Percentiles rank a stretch among this genome's conserved stretches.
phyloP scores from a whole-genome alignment of 2,888 invertebrate genomes.

The Torymus auratus region DNA sequence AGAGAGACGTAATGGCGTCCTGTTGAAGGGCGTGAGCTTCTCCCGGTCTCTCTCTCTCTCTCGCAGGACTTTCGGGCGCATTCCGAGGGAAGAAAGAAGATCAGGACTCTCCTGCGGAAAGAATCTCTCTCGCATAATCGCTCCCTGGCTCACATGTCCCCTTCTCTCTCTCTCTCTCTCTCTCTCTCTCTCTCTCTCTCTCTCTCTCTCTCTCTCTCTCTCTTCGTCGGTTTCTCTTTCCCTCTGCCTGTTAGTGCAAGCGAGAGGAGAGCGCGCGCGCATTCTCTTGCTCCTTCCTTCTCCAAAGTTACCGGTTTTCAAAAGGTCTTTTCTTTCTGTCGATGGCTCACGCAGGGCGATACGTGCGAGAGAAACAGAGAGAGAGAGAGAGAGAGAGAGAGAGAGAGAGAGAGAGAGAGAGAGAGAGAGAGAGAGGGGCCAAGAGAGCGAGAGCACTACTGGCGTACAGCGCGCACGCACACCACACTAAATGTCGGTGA shows the following conservation, averaged over 20 bases:
- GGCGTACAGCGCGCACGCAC: no score
- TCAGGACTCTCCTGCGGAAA: slow-evolving; percentile 59
- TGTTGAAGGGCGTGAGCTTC: slow-evolving; percentile 57
- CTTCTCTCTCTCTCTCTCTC: background rate
- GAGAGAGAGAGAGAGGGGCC: background rate
- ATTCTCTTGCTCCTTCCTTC: slow-evolving; percentile 47
- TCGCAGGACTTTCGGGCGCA: slow-evolving; percentile 56
- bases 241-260: no score
- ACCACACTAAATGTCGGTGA: no score
- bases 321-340: slow-evolving; percentile 55
- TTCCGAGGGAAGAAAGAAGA: slow-evolving; percentile 59
- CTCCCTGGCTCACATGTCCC: slow-evolving; percentile 11
- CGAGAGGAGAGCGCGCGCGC: slow-evolving; percentile 21
- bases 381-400: background rate
- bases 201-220: slow-evolving; percentile 6
- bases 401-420: background rate
- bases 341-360: slow-evolving; percentile 44
- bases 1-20: slow-evolving; percentile 46
- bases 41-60: slow-evolving; percentile 28
- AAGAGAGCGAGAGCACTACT: background rate
- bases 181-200: slow-evolving; percentile 44
- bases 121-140: slow-evolving; percentile 57
- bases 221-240: slow-evolving; percentile 11
- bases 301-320: slow-evolving; percentile 61
- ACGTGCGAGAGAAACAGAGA: slow-evolving; percentile 25